phyloP scores from a whole-genome alignment of 2,797 vertebrate species.

The Hydrocynus forskahlii region DNA sequence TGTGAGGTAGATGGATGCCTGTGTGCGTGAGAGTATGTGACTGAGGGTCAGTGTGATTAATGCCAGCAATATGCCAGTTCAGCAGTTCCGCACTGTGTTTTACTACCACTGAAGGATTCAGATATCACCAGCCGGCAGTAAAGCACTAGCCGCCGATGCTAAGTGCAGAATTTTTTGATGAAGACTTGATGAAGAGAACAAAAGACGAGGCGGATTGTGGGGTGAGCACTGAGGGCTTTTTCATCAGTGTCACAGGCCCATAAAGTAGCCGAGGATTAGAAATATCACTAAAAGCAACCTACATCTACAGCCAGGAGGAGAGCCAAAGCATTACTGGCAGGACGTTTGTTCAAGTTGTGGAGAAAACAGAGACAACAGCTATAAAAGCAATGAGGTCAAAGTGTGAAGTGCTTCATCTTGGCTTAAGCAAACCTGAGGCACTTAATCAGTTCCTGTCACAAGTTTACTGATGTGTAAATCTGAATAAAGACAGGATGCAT shows the following conservation, averaged over 20 bases:
- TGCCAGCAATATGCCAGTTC: slow-evolving; percentile 41
- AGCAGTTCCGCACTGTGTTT: slow-evolving; percentile 44
- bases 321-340: not conserved
- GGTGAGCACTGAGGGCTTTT: not conserved
- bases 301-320: not conserved
- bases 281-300: not conserved
- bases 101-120: slow-evolving; percentile 42
- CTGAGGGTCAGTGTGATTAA: slow-evolving; percentile 48
- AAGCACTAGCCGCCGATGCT: slow-evolving; percentile 23
- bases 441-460: not conserved
- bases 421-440: not conserved
- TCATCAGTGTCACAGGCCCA: slow-evolving; percentile 4
- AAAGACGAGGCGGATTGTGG: not conserved
- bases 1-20: not conserved
- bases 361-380: not conserved
- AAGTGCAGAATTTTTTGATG: slow-evolving; percentile 28
- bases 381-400: not conserved
- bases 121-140: slow-evolving; percentile 39
- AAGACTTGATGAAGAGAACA: slow-evolving; percentile 15
- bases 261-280: not conserved
- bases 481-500: not conserved
- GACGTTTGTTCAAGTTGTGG: not conserved
- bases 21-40: not conserved
- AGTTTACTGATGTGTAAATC: not conserved
- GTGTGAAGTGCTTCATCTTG: not conserved